Conservation (phyloP, 2,113 vertebrate species). For the Pseudopipra pipra region DNA sequence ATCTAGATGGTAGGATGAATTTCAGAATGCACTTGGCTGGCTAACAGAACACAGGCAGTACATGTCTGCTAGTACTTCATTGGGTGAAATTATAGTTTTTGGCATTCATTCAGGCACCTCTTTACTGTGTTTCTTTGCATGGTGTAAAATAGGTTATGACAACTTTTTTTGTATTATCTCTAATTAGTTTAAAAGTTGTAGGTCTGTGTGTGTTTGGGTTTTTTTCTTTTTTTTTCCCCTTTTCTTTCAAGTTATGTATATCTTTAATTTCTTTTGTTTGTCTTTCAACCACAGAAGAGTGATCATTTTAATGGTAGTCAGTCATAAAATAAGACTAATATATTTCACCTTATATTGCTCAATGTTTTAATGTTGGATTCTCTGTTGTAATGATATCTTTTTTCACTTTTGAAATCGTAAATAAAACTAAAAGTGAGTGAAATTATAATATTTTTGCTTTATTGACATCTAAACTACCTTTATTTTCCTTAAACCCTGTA, state of each 20-base stretch:
- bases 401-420: not conserved
- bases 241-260: not conserved
- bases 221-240: not conserved
- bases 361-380: not conserved
- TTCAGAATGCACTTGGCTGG: not conserved
- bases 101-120: not conserved
- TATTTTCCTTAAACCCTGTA: not conserved
- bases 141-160: not conserved
- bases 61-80: not conserved
- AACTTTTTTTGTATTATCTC: not conserved
- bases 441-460: not conserved
- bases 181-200: not conserved
- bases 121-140: not conserved
- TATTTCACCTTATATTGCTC: not conserved
- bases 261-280: not conserved
- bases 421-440: not conserved
- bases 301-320: not conserved
- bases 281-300: not conserved
- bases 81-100: not conserved
- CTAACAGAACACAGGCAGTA: not conserved
- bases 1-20: not conserved
- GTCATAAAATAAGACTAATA: not conserved
- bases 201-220: fast-evolving
- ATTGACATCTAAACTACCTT: not conserved
- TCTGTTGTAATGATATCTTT: not conserved